phyloP scores from a whole-genome alignment of 1,140 invertebrate species.

The Apis dorsata region DNA sequence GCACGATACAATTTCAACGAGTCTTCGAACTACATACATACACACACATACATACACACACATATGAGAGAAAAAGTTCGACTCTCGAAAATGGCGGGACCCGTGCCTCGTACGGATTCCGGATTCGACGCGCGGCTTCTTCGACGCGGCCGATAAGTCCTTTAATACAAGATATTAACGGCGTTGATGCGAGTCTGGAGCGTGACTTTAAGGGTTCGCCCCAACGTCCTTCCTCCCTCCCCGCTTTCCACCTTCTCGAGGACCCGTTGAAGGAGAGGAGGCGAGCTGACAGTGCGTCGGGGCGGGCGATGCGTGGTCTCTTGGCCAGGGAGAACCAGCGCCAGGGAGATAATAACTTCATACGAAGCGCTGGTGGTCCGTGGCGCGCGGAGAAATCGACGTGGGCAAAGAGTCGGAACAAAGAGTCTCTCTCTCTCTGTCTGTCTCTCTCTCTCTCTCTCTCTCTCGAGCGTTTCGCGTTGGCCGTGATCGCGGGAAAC shows the following conservation, averaged over 20 bases:
- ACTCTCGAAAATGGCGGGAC: conserved; percentile 1
- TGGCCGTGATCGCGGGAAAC: not conserved
- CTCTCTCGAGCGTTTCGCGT: too few relatives aligned
- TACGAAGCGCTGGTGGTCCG: conserved; percentile 59
- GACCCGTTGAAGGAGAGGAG: conserved; percentile 32
- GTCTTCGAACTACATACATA: too few relatives aligned
- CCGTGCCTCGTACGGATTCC: conserved; percentile 26
- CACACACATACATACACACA: too few relatives aligned
- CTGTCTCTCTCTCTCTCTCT: too few relatives aligned
- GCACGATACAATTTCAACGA: too few relatives aligned
- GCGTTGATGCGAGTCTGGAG: conserved; percentile 47
- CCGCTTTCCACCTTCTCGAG: not conserved
- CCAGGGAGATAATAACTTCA: conserved; percentile 63
- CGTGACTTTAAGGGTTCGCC: conserved; percentile 55
- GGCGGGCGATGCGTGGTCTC: not conserved
- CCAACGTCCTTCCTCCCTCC: not conserved
- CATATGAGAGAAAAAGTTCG: not conserved
- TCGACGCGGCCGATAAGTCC: conserved; percentile 53
- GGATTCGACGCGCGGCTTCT: conserved; percentile 31
- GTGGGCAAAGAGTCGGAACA: conserved; percentile 22
- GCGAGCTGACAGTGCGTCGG: conserved; percentile 27
- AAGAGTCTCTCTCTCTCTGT: not conserved
- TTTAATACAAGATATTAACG: conserved; percentile 62
- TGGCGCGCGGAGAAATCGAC: conserved; percentile 30
- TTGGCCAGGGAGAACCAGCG: conserved; percentile 2